Percentiles rank a stretch among this genome's conserved stretches.
These are phyloP conservation scores for Pasiphila rectangulata DNA, from an alignment of 2,888 invertebrate genomes.

Conservation along the genomic window DNA sequence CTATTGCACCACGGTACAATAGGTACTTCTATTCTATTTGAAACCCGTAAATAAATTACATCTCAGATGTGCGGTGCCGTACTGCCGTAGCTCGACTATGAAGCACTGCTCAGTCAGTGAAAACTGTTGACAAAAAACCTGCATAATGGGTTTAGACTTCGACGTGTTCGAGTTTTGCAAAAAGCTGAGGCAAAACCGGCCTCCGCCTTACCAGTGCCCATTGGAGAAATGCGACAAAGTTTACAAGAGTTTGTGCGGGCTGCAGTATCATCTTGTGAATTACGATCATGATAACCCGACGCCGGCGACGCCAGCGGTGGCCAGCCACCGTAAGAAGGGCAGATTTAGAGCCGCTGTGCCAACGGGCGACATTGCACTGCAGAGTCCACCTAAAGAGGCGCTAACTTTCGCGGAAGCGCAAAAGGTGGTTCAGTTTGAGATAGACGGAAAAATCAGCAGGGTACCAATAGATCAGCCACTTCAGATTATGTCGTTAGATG, in stretches of 20 bases:
- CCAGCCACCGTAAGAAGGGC: constrained; percentile 83
- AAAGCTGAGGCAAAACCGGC: constrained; percentile 88
- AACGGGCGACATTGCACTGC: constrained; percentile 77
- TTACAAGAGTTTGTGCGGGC: constrained; percentile 92
- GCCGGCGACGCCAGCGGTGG: constrained; percentile 82
- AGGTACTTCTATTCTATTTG: too few species aligned
- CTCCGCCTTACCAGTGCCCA: constrained; percentile 93
- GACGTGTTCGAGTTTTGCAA: constrained; percentile 92
- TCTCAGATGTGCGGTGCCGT: too few species aligned
- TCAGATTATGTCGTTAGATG: constrained; percentile 85
- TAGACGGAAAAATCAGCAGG: constrained; percentile 89
- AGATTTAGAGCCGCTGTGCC: constrained; percentile 81
- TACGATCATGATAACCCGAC: constrained; percentile 91
- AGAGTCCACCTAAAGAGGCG: constrained; percentile 83
- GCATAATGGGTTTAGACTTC: constrained; percentile 89
- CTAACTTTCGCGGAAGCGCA: constrained; percentile 92
- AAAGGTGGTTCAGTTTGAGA: constrained; percentile 91
- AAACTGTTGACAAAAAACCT: constrained; percentile 18
- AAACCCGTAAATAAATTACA: too few species aligned
- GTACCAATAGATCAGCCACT: constrained; percentile 84
- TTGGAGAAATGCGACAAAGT: constrained; percentile 91
- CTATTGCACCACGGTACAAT: too few species aligned
- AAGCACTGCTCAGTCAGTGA: constrained; percentile 4
- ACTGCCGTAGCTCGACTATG: too few species aligned
- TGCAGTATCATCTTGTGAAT: constrained; percentile 92